Evolutionary conservation across 35 echinoderm and acorn worm species (phyloP), one percentile per base, ranked within the genome.

Genomic region (Apostichopus japonicus): DNA sequence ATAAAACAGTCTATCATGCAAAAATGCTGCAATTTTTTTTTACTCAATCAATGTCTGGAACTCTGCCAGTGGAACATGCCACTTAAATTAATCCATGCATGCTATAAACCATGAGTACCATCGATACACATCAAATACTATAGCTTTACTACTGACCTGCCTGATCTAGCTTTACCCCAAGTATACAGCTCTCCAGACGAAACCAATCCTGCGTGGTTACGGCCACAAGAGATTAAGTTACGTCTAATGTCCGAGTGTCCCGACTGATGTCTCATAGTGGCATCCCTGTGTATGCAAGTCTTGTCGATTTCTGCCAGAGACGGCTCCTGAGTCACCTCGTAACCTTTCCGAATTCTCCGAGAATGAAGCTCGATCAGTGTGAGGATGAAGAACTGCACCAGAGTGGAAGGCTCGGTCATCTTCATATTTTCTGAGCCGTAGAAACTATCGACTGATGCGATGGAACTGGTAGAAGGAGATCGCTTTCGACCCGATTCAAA

Each of bases 171-270:
- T 81, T 78, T 95, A 8, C 96, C 96, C 96, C 96, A 98, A 7
- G 96, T 98, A 77, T 95, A 98, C 23, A 95, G 92, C 77, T 95
- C 96, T 21, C 92, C 94, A 53, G 92, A 91, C 10, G 89, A 90
- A 8, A 98, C 81, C 15, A 95, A 77, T 15, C 94, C 94, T 78
- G 87, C 90, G 78, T 98, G 96, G 78, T 93, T 79, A 62, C 87
- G 82, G 11, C 94, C 96, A 86, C 94, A 95, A 52, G 89, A 72
- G 11, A 95, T 5, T 17, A 92, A 76, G 27, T 92, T 98, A 56
- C 90, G 19, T 79, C 33, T 10, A 65, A 91, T 14, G 1, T 15
- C 54, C 0, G 72, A 58, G 10, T 91, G 54, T 14, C 44, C 19
- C 13, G 51, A 67, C 4, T 15, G 15, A 10, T 79, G 72, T 14